These are phyloP conservation scores for Druceiella hillmani DNA, from an alignment of 2,888 invertebrate genomes.

Conservation along the genomic window DNA sequence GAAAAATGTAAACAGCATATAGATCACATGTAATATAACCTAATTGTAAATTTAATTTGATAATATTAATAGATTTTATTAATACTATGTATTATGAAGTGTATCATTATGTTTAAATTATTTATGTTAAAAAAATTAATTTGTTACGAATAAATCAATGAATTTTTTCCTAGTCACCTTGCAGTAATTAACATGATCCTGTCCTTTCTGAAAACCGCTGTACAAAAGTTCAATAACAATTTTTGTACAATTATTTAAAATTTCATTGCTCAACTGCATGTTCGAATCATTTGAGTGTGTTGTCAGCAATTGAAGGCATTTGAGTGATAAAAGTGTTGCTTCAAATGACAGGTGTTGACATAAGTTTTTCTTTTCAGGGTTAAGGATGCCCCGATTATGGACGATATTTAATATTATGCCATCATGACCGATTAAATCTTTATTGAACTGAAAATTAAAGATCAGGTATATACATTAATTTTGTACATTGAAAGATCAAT, in stretches of 20 bases:
- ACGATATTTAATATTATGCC: conserved; percentile 36
- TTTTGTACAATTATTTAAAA: conserved; percentile 33
- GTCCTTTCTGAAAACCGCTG: conserved; percentile 32
- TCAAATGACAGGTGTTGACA: conserved; percentile 8
- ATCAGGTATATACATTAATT: background rate
- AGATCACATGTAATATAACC: conserved; percentile 1
- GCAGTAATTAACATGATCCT: conserved; percentile 45
- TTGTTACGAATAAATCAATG: background rate
- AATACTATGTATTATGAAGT: too few species aligned
- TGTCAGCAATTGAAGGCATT: conserved; percentile 15
- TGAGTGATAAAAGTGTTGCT: conserved; percentile 11
- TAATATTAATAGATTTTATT: conserved; percentile 2
- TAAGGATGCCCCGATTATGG: conserved; percentile 19
- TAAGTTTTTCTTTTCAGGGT: conserved; percentile 1
- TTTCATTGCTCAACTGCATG: conserved; percentile 24
- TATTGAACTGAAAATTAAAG: conserved; percentile 33
- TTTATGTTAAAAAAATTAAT: conserved; percentile 4
- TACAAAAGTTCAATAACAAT: conserved; percentile 38
- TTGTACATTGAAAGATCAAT: background rate
- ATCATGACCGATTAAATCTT: conserved; percentile 35
- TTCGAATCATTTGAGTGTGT: conserved; percentile 10
- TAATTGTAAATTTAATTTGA: background rate
- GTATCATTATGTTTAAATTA: conserved; percentile 6
- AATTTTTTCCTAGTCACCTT: conserved; percentile 35
- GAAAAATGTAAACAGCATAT: too few species aligned